Evolutionary conservation across 2,113 vertebrate genomes (phyloP).

Genomic region (Cynocephalus volans): DNA sequence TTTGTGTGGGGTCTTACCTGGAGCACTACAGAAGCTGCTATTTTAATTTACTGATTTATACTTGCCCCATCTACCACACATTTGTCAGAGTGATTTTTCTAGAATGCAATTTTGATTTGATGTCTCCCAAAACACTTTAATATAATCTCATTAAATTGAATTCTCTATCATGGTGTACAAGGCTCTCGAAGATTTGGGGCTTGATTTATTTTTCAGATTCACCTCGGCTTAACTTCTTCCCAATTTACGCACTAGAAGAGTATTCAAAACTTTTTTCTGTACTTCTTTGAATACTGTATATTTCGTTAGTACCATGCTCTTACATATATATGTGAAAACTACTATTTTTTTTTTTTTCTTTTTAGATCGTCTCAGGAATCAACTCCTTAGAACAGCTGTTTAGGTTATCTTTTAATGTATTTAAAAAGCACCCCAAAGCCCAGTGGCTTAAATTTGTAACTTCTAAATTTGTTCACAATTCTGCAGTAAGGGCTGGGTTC

Average conservation of each 20-base stretch:
- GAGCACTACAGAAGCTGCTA: neutral
- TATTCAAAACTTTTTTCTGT: neutral
- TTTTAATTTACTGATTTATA: neutral
- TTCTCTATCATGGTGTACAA: neutral
- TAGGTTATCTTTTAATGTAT: neutral
- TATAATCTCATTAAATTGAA: constrained; percentile 5
- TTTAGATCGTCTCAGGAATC: neutral
- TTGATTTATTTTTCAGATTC: neutral
- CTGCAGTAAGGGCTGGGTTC: no score
- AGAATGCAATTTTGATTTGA: neutral
- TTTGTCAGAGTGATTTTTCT: neutral
- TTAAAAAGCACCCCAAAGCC: neutral
- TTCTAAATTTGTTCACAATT: neutral
- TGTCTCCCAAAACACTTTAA: neutral
- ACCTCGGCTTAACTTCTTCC: neutral
- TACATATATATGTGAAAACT: neutral
- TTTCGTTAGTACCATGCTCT: neutral
- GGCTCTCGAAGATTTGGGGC: neutral
- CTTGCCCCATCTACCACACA: neutral
- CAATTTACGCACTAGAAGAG: neutral
- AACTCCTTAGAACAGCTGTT: neutral
- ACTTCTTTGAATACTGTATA: neutral
- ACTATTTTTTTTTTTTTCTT: neutral
- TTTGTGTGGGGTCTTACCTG: neutral
- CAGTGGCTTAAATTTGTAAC: neutral